Conservation (phyloP, 35 echinoderm and acorn worm species). For the Stichopus chloronotus region DNA sequence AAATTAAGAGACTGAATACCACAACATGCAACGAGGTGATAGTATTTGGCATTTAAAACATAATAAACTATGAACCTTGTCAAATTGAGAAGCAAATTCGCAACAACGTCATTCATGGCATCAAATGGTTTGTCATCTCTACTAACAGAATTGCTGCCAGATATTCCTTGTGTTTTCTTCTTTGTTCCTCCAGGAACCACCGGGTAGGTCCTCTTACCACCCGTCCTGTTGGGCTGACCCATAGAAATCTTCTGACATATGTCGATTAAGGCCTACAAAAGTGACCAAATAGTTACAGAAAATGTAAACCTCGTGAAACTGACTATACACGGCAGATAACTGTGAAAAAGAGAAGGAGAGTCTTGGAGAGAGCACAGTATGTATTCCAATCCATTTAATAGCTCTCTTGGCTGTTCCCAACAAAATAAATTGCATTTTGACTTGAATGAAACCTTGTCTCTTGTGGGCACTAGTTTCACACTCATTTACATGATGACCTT, state of each 20-base stretch:
- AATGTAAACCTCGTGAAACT: not conserved
- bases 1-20: too few species aligned
- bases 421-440: too few species aligned
- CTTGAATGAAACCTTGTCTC: too few species aligned
- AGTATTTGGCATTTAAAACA: too few species aligned
- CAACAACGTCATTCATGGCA: constrained; percentile 95
- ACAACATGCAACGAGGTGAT: too few species aligned
- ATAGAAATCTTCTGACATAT: constrained; percentile 87
- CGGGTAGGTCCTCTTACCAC: constrained; percentile 70
- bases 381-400: too few species aligned
- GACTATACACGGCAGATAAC: not conserved
- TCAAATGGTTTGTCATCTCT: constrained; percentile 97
- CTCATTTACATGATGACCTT: too few species aligned
- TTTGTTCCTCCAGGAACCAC: constrained; percentile 18
- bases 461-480: too few species aligned
- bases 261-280: constrained; percentile 77
- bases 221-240: constrained; percentile 63
- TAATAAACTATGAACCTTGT: constrained; percentile 66
- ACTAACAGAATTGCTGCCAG: constrained; percentile 3
- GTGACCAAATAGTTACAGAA: not conserved
- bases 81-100: constrained; percentile 93
- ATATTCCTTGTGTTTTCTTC: constrained; percentile 3
- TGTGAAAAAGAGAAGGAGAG: too few species aligned
- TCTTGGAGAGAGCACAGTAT: too few species aligned
- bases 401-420: too few species aligned